phyloP scores from a whole-genome alignment of 2,797 vertebrate genomes.

The Gephyroberyx darwinii region DNA sequence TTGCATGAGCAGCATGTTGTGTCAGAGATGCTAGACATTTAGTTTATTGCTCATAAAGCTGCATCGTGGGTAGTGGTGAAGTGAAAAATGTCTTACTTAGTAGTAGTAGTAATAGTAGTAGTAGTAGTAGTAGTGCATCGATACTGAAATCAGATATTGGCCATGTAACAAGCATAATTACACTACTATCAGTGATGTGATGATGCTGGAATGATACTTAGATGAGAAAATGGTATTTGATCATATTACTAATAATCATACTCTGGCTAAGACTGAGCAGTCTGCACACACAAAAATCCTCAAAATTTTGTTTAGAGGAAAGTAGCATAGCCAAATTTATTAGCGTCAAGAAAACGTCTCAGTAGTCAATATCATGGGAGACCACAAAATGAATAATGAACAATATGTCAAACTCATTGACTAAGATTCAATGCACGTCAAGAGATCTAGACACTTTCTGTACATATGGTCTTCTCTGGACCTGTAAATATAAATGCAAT shows the following conservation, averaged over 20 bases:
- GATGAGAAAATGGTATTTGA: not conserved
- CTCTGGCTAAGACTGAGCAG: no score
- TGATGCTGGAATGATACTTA: not conserved
- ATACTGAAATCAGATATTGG: not conserved
- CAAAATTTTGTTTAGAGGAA: no score
- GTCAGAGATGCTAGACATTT: not conserved
- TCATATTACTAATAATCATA: not conserved
- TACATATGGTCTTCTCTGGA: no score
- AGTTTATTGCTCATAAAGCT: not conserved
- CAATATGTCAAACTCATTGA: no score
- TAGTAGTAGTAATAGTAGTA: not conserved
- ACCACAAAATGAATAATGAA: no score
- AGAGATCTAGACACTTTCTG: no score
- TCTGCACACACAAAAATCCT: no score
- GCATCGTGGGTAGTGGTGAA: not conserved
- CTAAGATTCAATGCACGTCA: no score
- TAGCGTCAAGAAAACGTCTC: no score
- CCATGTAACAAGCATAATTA: not conserved
- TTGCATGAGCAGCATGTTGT: not conserved
- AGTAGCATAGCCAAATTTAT: no score
- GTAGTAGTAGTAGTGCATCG: not conserved
- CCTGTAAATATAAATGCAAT: no score
- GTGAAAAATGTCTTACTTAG: not conserved
- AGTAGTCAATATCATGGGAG: no score
- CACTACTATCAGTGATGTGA: not conserved